Base-by-base conservation (phyloP, 92 coral and sea anemone genomes). In the Zoanthus solanderi region DNA sequence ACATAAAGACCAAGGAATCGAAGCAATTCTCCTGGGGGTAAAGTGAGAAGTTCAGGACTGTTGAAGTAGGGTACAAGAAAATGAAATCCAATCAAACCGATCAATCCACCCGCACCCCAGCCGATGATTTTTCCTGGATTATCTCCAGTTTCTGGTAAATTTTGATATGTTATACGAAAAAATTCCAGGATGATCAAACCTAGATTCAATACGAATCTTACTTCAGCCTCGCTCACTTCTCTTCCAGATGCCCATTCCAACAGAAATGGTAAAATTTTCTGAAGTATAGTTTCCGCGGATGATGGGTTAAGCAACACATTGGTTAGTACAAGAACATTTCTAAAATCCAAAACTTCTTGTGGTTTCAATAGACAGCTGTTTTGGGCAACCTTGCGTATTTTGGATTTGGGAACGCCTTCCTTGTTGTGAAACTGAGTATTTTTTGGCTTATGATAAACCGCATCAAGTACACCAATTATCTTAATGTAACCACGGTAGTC, bases 291-390 rank as follows among this genome's bases (percentile, higher is more conserved):
- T 15, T 54, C 67, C 54, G 16, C 48, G 54, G 29, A 8, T 0
- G 18, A 13, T 16, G 83, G 83, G 31, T 78, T 78, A 15, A 78
- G 46, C 4, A 78, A 23, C 54, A 78, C 83, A 54, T 78, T 78
- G 47, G 68, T 78, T 68, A 78, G 83, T 31, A 78, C 56, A 30
- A 78, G 69, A 78, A 78, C 31, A 56, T 78, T 78, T 78, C 83
- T 65, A 30, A 78, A 78, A 34, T 78, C 83, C 50, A 78, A 56
- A 32, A 78, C 5, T 31, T 78, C 83, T 10, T 53, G 7, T 3
- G 12, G 63, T 56, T 57, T 53, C 5, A 78, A 29, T 32, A 48
- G 83, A 54, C 54, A 31, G 68, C 83, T 50, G 2, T 1, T 6
- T 53, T 9, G 61, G 50, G 8, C 34, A 75, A 50, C 17, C 10